Evolutionary conservation across 1,140 invertebrate genomes (phyloP), one percentile per base, ranked within the genome.

Genomic region (Hestina assimilis): DNA sequence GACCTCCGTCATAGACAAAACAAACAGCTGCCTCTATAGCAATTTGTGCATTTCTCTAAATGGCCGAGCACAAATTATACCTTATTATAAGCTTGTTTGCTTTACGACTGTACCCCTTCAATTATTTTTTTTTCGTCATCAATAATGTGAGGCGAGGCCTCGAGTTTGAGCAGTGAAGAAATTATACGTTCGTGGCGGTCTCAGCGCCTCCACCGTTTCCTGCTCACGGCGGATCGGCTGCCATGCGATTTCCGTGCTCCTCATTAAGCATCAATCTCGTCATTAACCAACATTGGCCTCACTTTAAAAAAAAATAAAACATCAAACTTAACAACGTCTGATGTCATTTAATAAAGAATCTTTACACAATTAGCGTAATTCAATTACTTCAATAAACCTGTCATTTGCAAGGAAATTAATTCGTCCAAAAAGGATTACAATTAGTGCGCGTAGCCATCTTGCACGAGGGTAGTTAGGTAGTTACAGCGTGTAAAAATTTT

Each of bases 1-100:
- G 85, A 88, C 85, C 85, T 84, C 85, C 85, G 72, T 86, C 85
- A 88, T 88, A 86, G 85, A 88, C 79, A 83, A 86, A 87, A 84
- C 83, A 87, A 87, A 86, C 85, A 88, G 77, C 85, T 88, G 85
- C 85, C 79, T 57, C 62, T 56, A 67, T 57, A 66, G 75, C 74
- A 85, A 88, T 88, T 86, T 83, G 83, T 84, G 80, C 85, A 85
- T 86, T 88, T 88, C 85, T 88, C 83, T 86, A 88, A 88, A 88
- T 86, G 83, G 80, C 73, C 80, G 77, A 79, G 69, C 83, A 83
- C 85, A 85, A 88, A 88, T 88, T 86, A 86, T 72, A 86, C 54
- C 83, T 88, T 88, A 86, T 86, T 88, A 86, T 88, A 86, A 86
- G 85, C 83, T 88, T 86, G 85, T 88, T 86, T 88, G 83, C 83